These are phyloP conservation scores for Temnothorax curvispinosus DNA, from an alignment of 1,140 invertebrate species.

Conservation along the genomic window DNA sequence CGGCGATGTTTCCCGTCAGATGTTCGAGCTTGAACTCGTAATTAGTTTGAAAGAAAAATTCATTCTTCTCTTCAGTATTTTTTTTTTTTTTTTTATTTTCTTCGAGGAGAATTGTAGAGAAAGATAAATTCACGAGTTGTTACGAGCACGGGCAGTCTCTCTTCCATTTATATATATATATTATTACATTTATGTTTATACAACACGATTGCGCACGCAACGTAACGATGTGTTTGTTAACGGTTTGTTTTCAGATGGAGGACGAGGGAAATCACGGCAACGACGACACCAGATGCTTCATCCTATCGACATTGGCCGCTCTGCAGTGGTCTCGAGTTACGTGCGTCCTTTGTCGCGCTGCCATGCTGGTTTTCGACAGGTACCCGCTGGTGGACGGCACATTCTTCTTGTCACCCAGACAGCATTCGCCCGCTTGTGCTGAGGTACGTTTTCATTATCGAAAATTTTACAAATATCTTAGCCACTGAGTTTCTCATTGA, in stretches of 20 bases:
- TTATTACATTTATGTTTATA: neutral
- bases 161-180: no score
- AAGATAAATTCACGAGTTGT: neutral
- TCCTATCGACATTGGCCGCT: constrained; percentile 95
- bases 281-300: constrained; percentile 97
- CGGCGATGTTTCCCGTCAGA: neutral
- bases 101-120: neutral
- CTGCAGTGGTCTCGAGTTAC: constrained; percentile 93
- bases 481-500: neutral
- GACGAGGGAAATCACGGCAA: constrained; percentile 99
- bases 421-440: constrained; percentile 93
- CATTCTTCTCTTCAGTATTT: neutral
- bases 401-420: constrained; percentile 97
- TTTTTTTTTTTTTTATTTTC: neutral
- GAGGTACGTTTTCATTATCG: constrained; percentile 88
- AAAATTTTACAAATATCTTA: neutral
- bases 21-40: neutral
- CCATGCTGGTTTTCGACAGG: constrained; percentile 97
- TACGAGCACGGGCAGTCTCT: no score
- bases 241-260: constrained; percentile 92
- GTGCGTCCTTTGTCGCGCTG: constrained; percentile 95
- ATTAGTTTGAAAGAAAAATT: neutral
- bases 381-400: constrained; percentile 99
- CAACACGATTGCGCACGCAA: neutral
- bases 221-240: constrained; percentile 12